Conservation (phyloP, 2,113 vertebrate genomes). For the Romanogobio albipinnatus region DNA sequence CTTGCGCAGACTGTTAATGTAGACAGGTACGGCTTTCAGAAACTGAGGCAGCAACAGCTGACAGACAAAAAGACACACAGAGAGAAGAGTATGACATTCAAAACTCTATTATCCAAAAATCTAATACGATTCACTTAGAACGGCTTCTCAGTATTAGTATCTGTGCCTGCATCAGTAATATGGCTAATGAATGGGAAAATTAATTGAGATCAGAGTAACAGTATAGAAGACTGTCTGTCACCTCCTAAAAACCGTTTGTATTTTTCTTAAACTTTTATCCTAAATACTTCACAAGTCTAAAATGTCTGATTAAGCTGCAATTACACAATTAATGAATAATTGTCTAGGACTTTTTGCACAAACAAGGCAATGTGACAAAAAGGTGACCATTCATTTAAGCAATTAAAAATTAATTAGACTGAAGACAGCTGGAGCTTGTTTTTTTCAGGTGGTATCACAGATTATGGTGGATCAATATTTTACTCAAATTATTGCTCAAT, state of each 20-base stretch:
- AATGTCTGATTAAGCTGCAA: slow-evolving; percentile 5
- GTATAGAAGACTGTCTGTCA: neutral
- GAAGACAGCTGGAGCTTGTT: neutral
- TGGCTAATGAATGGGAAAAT: neutral
- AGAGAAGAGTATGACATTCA: neutral
- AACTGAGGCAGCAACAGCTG: slow-evolving; percentile 79
- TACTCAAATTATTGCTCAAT: neutral
- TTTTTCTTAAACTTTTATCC: neutral
- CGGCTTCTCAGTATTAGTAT: neutral
- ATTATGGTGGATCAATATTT: neutral
- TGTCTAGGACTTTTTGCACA: neutral
- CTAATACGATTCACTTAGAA: neutral
- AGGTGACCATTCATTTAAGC: neutral
- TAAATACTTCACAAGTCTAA: neutral
- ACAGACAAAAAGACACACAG: neutral
- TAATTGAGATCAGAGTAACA: neutral
- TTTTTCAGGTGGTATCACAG: neutral
- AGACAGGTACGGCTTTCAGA: slow-evolving; percentile 76
- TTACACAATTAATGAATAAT: neutral
- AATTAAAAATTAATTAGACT: neutral
- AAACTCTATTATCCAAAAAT: neutral
- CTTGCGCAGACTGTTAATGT: slow-evolving; percentile 80
- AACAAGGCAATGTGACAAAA: slow-evolving; percentile 7
- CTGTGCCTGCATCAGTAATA: neutral
- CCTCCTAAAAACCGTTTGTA: neutral